A percentile compares a stretch with the other conserved stretches of the same genome.
Evolutionary conservation across 2,797 vertebrate genomes (phyloP).

Genomic region (Sphenodon punctatus): DNA sequence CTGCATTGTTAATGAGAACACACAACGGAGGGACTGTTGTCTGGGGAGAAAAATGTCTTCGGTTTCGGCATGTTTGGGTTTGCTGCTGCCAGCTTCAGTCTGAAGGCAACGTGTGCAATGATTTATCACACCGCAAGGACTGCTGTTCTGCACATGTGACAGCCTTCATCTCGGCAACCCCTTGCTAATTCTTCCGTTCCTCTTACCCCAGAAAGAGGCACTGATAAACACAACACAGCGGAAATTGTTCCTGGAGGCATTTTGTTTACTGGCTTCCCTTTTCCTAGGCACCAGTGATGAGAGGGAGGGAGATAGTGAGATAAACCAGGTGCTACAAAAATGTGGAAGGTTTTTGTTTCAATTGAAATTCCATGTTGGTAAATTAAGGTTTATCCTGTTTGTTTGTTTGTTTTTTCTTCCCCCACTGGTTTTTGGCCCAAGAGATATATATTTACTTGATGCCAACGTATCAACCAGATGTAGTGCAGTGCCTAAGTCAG

Average conservation of each 20-base stretch:
- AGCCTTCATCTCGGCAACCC: slow-evolving; percentile 1
- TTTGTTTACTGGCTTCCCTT: background rate
- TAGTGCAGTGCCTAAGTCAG: slow-evolving; percentile 13
- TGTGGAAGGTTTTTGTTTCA: background rate
- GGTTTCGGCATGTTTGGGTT: background rate
- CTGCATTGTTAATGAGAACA: background rate
- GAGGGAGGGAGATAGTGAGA: background rate
- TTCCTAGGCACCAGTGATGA: background rate
- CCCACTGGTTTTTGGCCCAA: background rate
- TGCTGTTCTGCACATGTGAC: slow-evolving; percentile 22
- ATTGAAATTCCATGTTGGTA: background rate
- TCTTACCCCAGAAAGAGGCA: background rate
- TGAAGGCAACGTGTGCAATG: background rate
- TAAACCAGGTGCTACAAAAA: background rate
- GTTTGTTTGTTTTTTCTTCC: too few relatives aligned
- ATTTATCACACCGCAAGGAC: slow-evolving; percentile 66
- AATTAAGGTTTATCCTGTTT: slow-evolving; percentile 22
- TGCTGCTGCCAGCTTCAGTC: background rate
- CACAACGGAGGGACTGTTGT: background rate
- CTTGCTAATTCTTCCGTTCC: background rate
- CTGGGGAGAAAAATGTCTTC: background rate
- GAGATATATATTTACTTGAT: slow-evolving; percentile 19
- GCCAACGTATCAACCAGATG: slow-evolving; percentile 18
- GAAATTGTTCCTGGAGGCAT: background rate
- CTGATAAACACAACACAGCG: background rate